A percentile compares a stretch with the other conserved stretches of the same genome.
These are phyloP conservation scores for Drosophila silvestris DNA, from an alignment of 2,888 invertebrate species.

Conservation along the genomic window DNA sequence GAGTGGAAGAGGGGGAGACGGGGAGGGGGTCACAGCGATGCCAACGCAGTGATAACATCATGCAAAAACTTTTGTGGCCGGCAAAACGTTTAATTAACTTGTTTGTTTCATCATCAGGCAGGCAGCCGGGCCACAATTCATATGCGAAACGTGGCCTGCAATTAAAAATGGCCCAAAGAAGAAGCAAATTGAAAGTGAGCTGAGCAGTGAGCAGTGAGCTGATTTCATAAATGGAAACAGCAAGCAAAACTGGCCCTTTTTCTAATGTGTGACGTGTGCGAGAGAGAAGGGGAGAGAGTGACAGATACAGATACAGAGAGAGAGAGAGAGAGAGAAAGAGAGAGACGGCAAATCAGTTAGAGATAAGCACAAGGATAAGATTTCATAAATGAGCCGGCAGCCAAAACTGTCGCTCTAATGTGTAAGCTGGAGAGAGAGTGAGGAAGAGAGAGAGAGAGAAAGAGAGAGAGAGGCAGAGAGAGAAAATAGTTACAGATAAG, in stretches of 20 bases:
- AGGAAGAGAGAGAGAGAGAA: not conserved
- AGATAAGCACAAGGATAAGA: conserved; percentile 11
- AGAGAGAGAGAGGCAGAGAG: not conserved
- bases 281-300: not conserved
- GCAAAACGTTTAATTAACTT: conserved; percentile 77
- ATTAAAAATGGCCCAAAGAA: conserved; percentile 57
- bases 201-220: conserved; percentile 25
- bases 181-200: conserved; percentile 66
- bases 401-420: not conserved
- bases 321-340: not conserved
- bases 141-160: conserved; percentile 73
- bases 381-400: not conserved
- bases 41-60: conserved; percentile 68
- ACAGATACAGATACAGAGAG: not conserved
- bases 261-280: conserved; percentile 23
- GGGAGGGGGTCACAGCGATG: conserved; percentile 44
- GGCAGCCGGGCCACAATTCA: conserved; percentile 52
- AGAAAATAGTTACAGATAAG: not conserved
- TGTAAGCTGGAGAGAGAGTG: not conserved
- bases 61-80: conserved; percentile 60
- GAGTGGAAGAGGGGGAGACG: not conserved
- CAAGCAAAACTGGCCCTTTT: not conserved
- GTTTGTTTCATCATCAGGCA: conserved; percentile 67
- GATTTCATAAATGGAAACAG: conserved; percentile 39
- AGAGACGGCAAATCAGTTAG: conserved; percentile 19